Conservation (phyloP, 2,888 invertebrate species). For the Salticus scenicus region DNA sequence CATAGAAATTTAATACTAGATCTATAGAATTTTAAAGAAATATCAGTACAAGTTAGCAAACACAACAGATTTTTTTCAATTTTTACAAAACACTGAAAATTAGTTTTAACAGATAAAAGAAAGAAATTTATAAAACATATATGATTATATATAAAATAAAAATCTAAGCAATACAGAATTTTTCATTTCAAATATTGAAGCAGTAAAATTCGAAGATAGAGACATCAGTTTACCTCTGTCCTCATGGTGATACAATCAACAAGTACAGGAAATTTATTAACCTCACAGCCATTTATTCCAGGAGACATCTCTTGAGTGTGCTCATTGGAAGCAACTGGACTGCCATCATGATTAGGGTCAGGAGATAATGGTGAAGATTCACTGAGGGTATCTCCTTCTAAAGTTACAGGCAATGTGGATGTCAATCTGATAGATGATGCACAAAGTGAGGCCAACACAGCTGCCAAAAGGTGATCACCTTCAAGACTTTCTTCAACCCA, state of each 20-base stretch:
- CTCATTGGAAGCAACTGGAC: conserved; percentile 75
- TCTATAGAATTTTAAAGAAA: no score
- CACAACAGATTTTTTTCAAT: no score
- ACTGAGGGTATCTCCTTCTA: conserved; percentile 75
- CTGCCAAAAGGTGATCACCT: conserved; percentile 80
- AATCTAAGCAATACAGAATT: no score
- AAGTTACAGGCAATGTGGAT: conserved; percentile 84
- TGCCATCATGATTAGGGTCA: conserved; percentile 53
- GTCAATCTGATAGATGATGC: conserved; percentile 84
- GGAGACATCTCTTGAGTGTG: conserved; percentile 65
- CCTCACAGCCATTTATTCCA: conserved; percentile 45
- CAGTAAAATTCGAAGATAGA: no score
- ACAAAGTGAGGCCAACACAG: conserved; percentile 90
- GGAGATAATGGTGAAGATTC: conserved; percentile 72
- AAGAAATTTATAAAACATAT: no score
- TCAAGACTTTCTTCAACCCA: conserved; percentile 66
- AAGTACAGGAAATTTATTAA: conserved; percentile 83
- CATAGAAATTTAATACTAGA: no score
- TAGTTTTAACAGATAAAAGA: no score
- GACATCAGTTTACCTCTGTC: conserved; percentile 79
- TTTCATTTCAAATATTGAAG: no score
- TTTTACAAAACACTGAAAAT: no score
- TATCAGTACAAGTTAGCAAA: no score
- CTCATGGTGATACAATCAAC: conserved; percentile 87
- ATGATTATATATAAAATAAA: no score